phyloP scores from a whole-genome alignment of 1,140 invertebrate genomes.

The Nylanderia fulva region DNA sequence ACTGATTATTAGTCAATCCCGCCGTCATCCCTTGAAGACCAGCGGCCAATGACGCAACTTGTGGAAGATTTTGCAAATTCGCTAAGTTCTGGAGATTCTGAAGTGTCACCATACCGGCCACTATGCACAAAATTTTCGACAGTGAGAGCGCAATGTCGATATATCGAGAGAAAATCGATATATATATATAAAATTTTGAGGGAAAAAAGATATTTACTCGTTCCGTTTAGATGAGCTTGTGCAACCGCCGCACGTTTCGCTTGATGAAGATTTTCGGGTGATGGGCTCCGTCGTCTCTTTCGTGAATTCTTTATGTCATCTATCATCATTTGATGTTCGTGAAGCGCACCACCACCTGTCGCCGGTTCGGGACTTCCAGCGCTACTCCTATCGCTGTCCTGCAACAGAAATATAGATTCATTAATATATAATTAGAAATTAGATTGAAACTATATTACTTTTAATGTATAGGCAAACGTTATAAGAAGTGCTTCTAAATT shows the following conservation, averaged over 20 bases:
- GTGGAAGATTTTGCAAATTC: conserved; percentile 89
- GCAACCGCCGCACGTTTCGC: conserved; percentile 84
- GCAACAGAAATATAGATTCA: conserved; percentile 81
- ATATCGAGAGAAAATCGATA: background rate
- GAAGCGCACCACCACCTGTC: conserved; percentile 84
- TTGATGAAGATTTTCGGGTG: conserved; percentile 84
- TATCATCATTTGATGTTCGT: conserved; percentile 84
- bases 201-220: conserved; percentile 88
- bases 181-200: background rate
- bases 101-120: conserved; percentile 91
- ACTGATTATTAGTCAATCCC: conserved; percentile 88
- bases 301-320: conserved; percentile 82
- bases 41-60: conserved; percentile 89
- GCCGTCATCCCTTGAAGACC: conserved; percentile 90
- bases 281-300: conserved; percentile 81
- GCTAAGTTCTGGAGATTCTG: conserved; percentile 93
- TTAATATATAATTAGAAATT: conserved; percentile 6
- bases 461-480: background rate
- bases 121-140: conserved; percentile 81
- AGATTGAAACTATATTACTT: conserved; percentile 8
- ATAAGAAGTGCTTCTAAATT: background rate
- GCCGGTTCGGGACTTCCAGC: conserved; percentile 89
- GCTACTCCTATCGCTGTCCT: conserved; percentile 90
- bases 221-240: conserved; percentile 89
- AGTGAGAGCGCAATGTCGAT: background rate